Evolutionary conservation across 2,888 invertebrate species (phyloP).

Genomic region (Physocephala rufipes): DNA sequence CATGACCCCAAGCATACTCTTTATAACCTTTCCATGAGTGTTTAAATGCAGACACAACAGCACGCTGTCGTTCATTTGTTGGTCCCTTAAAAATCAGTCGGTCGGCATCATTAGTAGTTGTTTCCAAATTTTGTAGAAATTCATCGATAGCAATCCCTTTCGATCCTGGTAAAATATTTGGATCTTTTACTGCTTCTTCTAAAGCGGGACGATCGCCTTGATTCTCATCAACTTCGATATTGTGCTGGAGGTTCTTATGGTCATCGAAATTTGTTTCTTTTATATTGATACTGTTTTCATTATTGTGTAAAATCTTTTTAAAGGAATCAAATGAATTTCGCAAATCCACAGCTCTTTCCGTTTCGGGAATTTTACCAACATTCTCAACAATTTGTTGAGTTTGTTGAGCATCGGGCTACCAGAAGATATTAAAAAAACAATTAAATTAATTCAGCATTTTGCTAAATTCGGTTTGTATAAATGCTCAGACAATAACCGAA

Average conservation of each 20-base stretch:
- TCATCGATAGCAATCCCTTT: slow-evolving; percentile 53
- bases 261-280: slow-evolving; percentile 25
- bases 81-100: slow-evolving; percentile 71
- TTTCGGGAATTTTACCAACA: slow-evolving; percentile 52
- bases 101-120: slow-evolving; percentile 48
- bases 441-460: background rate
- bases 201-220: slow-evolving; percentile 46
- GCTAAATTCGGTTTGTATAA: background rate
- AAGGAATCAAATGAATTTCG: slow-evolving; percentile 26
- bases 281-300: slow-evolving; percentile 43
- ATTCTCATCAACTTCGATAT: slow-evolving; percentile 45
- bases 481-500: no score
- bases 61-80: slow-evolving; percentile 81
- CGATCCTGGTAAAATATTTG: slow-evolving; percentile 43
- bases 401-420: slow-evolving; percentile 22
- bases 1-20: slow-evolving; percentile 96
- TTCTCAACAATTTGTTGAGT: slow-evolving; percentile 46
- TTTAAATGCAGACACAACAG: slow-evolving; percentile 87
- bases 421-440: slow-evolving; percentile 1
- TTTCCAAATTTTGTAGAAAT: slow-evolving; percentile 54
- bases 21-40: slow-evolving; percentile 97
- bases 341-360: slow-evolving; percentile 36
- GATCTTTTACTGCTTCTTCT: slow-evolving; percentile 52
- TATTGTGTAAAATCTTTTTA: slow-evolving; percentile 30
- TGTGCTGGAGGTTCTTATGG: slow-evolving; percentile 43